These are phyloP conservation scores for Colossoma macropomum DNA, from an alignment of 2,113 vertebrate genomes.

Conservation along the genomic window DNA sequence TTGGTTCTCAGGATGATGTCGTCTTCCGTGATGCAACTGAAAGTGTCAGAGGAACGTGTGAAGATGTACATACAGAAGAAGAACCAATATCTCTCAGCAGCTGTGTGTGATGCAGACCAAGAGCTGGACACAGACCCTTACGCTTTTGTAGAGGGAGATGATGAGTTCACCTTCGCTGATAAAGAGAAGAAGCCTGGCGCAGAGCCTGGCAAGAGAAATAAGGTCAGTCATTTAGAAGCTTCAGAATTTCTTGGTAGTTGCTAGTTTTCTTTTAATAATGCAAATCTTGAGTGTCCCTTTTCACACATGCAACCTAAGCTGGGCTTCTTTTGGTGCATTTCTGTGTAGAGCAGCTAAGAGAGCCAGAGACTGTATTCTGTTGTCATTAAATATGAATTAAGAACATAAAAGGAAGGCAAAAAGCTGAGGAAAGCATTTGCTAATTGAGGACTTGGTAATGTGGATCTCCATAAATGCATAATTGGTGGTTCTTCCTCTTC, in stretches of 20 bases:
- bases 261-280: constrained; percentile 2
- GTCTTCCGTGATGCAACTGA: constrained; percentile 84
- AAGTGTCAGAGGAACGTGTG: constrained; percentile 93
- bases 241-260: background rate
- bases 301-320: background rate
- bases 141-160: constrained; percentile 93
- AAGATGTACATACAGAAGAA: constrained; percentile 90
- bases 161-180: constrained; percentile 91
- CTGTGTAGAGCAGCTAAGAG: background rate
- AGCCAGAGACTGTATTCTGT: background rate
- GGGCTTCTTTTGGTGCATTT: background rate
- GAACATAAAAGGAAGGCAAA: background rate
- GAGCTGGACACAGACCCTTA: constrained; percentile 90
- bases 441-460: background rate
- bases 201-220: constrained; percentile 88
- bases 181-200: constrained; percentile 90
- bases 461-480: background rate
- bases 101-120: constrained; percentile 82
- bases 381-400: background rate
- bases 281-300: background rate
- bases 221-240: constrained; percentile 75
- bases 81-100: constrained; percentile 86
- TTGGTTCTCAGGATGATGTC: constrained; percentile 86
- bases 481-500: background rate
- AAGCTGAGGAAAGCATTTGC: background rate